Evolutionary conservation across 2,797 vertebrate species (phyloP), one percentile per base, ranked within the genome.

Genomic region (Tamandua tetradactyla): DNA sequence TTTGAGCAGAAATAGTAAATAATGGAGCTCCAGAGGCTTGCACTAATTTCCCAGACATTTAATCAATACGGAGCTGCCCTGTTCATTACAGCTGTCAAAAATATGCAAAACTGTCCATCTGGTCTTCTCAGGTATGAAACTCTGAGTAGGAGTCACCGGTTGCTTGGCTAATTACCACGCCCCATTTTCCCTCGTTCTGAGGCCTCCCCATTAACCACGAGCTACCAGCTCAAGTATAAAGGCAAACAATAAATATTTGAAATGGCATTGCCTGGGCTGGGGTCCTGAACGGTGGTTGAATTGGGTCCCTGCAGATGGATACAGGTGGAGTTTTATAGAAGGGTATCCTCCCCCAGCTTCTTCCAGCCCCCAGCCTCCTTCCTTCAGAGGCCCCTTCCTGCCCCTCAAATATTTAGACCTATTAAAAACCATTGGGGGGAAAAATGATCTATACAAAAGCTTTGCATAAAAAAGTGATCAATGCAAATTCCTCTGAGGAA

Each of bases 391-490:
- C 87, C 91, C 88, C 95, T 61, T 55, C 86, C 93, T 91, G 81
- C 57, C 72, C 96, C 40, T 47, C 69, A 94, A 96, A 96, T 98
- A 98, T 97, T 97, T 95, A 93, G 95, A 85, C 93, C 95, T 96
- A 96, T 98, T 98, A 96, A 94, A 96, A 97, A 94, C 92, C 97
- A 96, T 84, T 96, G 90, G 95, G 91, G 93, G 96, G 74, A 2
- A 92, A 97, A 98, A 98, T 97, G 97, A 98, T 98, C 98, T 98
- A 98, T 98, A 98, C 97, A 97, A 98, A 98, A 97, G 96, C 98
- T 98, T 98, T 98, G 98, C 98, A 98, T 98, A 98, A 98, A 98
- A 98, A 98, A 98, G 98, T 98, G 98, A 98, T 98, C 98, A 98
- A 98, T 98, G 98, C 98, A 98, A 98, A 98, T 98, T 98, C 98